Percentiles rank a stretch among this genome's conserved stretches.
These are phyloP conservation scores for Schizopygopsis malacanthus DNA, from an alignment of 2,797 vertebrate genomes.

Conservation along the genomic window DNA sequence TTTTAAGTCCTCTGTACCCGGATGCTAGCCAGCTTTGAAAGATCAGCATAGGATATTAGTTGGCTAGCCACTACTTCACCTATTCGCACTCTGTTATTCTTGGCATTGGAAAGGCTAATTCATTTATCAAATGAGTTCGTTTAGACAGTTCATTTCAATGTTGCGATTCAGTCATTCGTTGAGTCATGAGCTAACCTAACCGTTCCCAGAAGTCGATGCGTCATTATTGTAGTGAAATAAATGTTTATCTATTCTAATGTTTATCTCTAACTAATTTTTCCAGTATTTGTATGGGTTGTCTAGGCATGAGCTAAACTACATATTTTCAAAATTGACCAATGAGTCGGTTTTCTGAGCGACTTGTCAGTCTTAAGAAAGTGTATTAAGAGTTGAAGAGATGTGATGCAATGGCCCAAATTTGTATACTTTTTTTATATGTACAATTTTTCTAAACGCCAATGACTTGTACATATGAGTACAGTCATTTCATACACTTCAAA, in stretches of 20 bases:
- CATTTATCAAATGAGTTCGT: not conserved
- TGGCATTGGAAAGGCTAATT: slow-evolving; percentile 1
- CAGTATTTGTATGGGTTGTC: not conserved
- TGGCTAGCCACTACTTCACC: not conserved
- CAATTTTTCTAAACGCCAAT: no score
- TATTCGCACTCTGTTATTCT: not conserved
- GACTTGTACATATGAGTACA: no score
- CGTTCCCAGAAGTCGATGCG: not conserved
- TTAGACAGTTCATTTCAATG: slow-evolving; percentile 2
- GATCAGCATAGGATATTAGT: not conserved
- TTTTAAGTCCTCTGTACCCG: slow-evolving; percentile 4
- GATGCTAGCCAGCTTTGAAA: slow-evolving; percentile 26
- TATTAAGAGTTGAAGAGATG: not conserved
- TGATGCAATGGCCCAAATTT: not conserved
- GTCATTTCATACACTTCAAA: no score
- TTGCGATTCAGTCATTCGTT: not conserved
- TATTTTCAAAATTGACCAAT: slow-evolving; percentile 7
- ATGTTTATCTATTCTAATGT: slow-evolving; percentile 34
- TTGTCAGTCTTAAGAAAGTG: not conserved
- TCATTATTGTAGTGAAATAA: slow-evolving; percentile 19
- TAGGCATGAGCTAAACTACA: slow-evolving; percentile 23
- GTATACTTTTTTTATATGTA: not conserved
- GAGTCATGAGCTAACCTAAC: not conserved
- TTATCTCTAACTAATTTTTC: not conserved
- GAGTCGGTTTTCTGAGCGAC: not conserved